Evolutionary conservation across 2,888 invertebrate species (phyloP), one percentile per base, ranked within the genome.

Genomic region (Rhyacophila evoluta): DNA sequence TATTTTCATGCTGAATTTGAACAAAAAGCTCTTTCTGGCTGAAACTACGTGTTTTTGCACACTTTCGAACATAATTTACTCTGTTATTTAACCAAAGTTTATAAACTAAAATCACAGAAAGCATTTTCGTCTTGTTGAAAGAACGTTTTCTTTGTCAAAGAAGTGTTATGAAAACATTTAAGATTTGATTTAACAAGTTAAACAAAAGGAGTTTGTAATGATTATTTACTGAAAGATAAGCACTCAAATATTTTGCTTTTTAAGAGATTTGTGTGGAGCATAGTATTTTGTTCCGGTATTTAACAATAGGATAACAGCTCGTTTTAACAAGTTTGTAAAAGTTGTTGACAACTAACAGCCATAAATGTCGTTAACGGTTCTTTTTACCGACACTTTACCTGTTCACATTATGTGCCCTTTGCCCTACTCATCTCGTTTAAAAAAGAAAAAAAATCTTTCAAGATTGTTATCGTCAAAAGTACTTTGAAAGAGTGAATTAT

Each of bases 161-260:
- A 19, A 55, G 55, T 55, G 55, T 55, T 55, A 55, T 19, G 55
- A 5, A 25, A 19, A 55, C 19, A 55, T 55, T 55, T 19, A 19
- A 19, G 10, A 55, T 55, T 55, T 55, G 55, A 55, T 55, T 55
- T 55, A 55, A 55, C 19, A 55, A 55, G 55, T 55, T 55, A 55
- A 55, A 55, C 55, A 55, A 55, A 55, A 4, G 55, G 19, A 25
- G 55, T 25, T 25, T 25, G 19, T 55, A 55, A 19, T 19, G 55
- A 55, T 55, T 55, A 55, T 55, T 55, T 55, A 55, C 55, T 2
- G 55, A 19, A 55, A 55, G 55, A 55, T 25, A 55, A 55, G 55
- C 55, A 19, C 12, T 19, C 11, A 55, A 19, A 55, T 55, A 39
- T 39, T 39, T n/a, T n/a, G n/a, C n/a, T 33, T 55, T 10, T 10